These are phyloP conservation scores for Bothrops jararaca DNA, from an alignment of 2,113 vertebrate genomes.

Conservation along the genomic window DNA sequence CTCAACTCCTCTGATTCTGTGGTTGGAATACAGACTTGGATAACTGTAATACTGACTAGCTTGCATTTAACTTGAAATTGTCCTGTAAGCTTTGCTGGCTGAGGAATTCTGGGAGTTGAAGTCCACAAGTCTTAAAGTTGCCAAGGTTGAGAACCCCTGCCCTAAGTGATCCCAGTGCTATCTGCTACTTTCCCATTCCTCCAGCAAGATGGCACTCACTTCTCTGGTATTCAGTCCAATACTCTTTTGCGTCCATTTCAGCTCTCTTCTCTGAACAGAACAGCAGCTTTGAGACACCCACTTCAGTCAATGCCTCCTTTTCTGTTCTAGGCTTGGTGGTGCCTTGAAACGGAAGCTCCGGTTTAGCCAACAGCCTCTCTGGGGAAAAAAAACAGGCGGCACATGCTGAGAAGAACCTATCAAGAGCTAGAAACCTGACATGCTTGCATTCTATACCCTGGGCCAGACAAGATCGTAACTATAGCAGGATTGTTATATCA, in stretches of 20 bases:
- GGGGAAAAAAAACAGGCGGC: not conserved
- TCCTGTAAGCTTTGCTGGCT: no score
- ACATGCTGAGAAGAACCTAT: not conserved
- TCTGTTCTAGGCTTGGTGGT: not conserved
- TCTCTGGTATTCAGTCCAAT: not conserved
- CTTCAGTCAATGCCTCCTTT: not conserved
- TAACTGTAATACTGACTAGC: not conserved
- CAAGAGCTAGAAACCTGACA: not conserved
- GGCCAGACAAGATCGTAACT: not conserved
- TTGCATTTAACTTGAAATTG: not conserved
- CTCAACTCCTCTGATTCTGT: not conserved
- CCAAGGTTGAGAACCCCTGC: no score
- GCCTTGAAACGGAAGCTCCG: not conserved
- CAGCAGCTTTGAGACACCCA: not conserved
- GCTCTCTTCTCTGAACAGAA: not conserved
- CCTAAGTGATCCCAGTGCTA: no score
- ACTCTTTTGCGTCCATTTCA: not conserved
- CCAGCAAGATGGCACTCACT: not conserved
- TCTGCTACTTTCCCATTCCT: not conserved
- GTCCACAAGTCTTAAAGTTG: no score
- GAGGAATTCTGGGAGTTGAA: no score
- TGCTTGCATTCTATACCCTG: not conserved
- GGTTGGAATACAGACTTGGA: not conserved
- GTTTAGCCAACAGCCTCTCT: not conserved
- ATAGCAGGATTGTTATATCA: not conserved